phyloP scores from a whole-genome alignment of 2,888 invertebrate species.

The Isoperla grammatica region DNA sequence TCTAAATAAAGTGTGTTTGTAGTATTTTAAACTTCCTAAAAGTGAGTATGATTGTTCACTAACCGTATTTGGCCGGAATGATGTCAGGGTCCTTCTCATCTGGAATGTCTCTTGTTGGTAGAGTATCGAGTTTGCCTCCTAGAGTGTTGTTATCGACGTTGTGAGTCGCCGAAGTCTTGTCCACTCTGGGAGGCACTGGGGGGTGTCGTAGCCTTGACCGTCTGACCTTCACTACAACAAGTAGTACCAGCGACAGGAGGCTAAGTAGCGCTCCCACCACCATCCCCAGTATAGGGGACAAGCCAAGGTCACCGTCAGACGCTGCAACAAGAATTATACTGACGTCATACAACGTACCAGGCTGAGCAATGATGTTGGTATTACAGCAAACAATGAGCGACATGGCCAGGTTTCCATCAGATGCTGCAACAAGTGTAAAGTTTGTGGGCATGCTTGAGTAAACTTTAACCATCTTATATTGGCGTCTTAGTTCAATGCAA shows the following conservation, averaged over 20 bases:
- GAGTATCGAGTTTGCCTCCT: constrained; percentile 2
- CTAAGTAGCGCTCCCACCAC: constrained; percentile 51
- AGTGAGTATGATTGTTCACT: no score
- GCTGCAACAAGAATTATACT: constrained; percentile 42
- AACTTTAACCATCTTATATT: no score
- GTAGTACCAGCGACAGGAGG: constrained; percentile 47
- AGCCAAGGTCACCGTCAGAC: constrained; percentile 49
- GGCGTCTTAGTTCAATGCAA: no score
- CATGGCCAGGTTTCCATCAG: no score
- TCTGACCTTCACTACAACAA: constrained; percentile 48
- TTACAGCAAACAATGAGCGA: no score
- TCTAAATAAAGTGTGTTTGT: no score
- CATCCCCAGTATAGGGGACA: constrained; percentile 53
- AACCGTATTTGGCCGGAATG: constrained; percentile 69
- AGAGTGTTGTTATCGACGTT: constrained; percentile 34
- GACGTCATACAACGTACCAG: no score
- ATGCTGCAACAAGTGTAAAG: no score
- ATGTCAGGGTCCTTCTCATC: constrained; percentile 67
- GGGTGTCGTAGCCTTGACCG: constrained; percentile 41
- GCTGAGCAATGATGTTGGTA: no score
- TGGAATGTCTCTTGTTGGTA: constrained; percentile 40
- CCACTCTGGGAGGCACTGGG: constrained; percentile 39
- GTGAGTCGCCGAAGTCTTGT: constrained; percentile 39
- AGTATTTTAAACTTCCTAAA: no score
- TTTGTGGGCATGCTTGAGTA: no score